These are phyloP conservation scores for Catalaphyllia jardinei DNA, from an alignment of 64 coral and sea anemone species.

Conservation along the genomic window DNA sequence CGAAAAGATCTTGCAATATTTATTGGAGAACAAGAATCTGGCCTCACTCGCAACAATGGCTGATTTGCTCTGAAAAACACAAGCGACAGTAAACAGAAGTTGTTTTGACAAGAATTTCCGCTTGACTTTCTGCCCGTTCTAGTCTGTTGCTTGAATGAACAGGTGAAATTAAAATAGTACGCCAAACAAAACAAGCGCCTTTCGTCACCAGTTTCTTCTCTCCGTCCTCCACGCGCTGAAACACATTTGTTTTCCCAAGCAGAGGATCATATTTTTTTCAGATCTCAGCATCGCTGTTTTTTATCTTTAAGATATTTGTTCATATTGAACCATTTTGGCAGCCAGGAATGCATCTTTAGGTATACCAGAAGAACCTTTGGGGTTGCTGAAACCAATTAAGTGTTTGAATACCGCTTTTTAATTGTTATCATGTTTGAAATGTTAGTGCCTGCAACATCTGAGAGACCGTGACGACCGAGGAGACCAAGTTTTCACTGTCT, in stretches of 20 bases:
- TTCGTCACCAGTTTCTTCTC: neutral
- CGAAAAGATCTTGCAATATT: too few species aligned
- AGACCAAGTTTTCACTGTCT: neutral
- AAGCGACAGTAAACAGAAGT: too few species aligned
- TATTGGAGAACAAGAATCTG: too few species aligned
- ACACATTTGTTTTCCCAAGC: neutral
- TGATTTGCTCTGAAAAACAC: too few species aligned
- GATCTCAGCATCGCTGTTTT: neutral
- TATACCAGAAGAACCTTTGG: neutral
- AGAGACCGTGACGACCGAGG: neutral
- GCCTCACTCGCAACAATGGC: too few species aligned
- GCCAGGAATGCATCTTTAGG: neutral
- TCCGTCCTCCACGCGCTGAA: neutral
- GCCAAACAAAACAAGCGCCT: neutral
- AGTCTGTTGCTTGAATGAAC: too few species aligned
- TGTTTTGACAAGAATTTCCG: too few species aligned
- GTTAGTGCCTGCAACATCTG: neutral
- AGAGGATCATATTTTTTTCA: neutral
- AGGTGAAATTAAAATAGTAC: neutral
- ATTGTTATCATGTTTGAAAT: neutral
- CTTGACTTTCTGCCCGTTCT: too few species aligned
- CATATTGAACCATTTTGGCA: neutral
- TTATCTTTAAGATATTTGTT: neutral
- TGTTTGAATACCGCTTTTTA: neutral
- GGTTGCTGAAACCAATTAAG: too few species aligned